Evolutionary conservation across 2,888 invertebrate species (phyloP).

Genomic region (Synergus gifuensis): DNA sequence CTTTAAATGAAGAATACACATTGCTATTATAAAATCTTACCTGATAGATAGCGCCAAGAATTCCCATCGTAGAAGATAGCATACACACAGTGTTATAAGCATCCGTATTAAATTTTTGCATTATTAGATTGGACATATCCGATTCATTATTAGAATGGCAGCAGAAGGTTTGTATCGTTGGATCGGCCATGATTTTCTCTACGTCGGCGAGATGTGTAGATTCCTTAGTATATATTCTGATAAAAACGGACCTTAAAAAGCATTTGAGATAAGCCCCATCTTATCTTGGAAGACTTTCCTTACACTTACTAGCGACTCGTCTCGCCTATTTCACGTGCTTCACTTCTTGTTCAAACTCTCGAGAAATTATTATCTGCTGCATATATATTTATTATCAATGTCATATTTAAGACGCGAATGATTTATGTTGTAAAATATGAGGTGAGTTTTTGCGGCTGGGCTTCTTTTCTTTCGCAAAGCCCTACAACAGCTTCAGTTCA

Average conservation of each 20-base stretch:
- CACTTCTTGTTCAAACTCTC: background rate
- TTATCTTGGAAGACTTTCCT: slow-evolving; percentile 25
- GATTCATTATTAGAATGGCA: slow-evolving; percentile 85
- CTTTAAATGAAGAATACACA: background rate
- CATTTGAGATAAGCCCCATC: slow-evolving; percentile 31
- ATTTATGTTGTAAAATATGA: background rate
- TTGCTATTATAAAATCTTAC: slow-evolving; percentile 75
- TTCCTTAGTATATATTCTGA: slow-evolving; percentile 22
- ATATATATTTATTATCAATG: background rate
- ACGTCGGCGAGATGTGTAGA: slow-evolving; percentile 33
- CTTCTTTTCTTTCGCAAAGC: slow-evolving; percentile 23
- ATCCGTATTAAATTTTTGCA: slow-evolving; percentile 86
- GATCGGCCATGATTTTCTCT: slow-evolving; percentile 84
- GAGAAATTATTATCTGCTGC: background rate
- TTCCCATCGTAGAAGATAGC: slow-evolving; percentile 86
- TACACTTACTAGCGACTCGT: slow-evolving; percentile 1
- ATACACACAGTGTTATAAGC: slow-evolving; percentile 87
- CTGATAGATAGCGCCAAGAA: slow-evolving; percentile 88
- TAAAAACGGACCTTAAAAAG: slow-evolving; percentile 34
- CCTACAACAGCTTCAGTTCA: slow-evolving; percentile 16
- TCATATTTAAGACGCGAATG: background rate
- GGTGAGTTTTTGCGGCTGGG: background rate
- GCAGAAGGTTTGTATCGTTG: slow-evolving; percentile 90
- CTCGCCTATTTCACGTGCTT: background rate
- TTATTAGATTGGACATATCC: slow-evolving; percentile 83